Base-by-base conservation (phyloP, 1,140 invertebrate genomes). In the Drepana arcuata region DNA sequence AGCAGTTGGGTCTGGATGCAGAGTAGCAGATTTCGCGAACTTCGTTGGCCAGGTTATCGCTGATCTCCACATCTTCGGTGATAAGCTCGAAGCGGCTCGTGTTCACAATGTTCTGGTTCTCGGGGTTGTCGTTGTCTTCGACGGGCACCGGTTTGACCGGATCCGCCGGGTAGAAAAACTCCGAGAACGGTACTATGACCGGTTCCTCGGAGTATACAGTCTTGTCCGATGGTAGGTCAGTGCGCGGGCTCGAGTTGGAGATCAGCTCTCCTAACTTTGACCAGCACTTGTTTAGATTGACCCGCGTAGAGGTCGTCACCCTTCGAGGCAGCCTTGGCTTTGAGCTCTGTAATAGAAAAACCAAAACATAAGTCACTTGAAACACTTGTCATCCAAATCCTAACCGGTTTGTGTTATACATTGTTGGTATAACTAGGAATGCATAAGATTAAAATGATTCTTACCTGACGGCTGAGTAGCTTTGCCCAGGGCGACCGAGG, bases 241-340 rank as follows among this genome's bases (percentile, higher is more conserved):
- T 55, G 50, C 71, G 70, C 11, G 78, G 63, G n/a, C 73, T 51
- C 3, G 72, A 43, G 34, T 75, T 75, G 34, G 78, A 78, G 40
- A 85, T 81, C 35, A 85, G 48, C 39, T 86, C 84, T 43, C 84
- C 85, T 45, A 87, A 83, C 48, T 85, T 85, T 34, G 82, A 75
- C 86, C 86, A 87, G 60, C 85, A 85, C 62, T 79, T 81, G 60
- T 87, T 87, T 14, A 87, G 70, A 55, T 87, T 86, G 52, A 87
- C 77, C 39, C 80, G 83, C 39, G 85, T 75, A 12, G 81, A 82
- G 34, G 65, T 66, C 18, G 78, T 66, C 48, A 87, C 75, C 34
- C 80, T 82, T 28, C 84, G 65, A 2, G 85, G 80, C 11, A 87
- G 68, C 44, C 72, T 75, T 14, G 81, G 81, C 49, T 84, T 86